phyloP scores from a whole-genome alignment of 1,140 invertebrate genomes.

The Drosophila virilis region DNA sequence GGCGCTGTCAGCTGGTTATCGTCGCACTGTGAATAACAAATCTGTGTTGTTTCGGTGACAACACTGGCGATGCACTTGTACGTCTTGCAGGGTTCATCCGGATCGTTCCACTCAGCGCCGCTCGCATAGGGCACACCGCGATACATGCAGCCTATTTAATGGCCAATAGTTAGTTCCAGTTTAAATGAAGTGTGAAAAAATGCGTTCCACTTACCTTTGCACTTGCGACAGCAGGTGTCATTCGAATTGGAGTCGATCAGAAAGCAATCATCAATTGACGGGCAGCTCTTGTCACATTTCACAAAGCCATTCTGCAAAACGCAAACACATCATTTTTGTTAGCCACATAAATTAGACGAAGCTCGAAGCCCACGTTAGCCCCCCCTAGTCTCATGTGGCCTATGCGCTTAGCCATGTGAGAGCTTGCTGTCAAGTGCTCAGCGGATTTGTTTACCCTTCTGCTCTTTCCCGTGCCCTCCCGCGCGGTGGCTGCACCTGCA shows the following conservation, averaged over 20 bases:
- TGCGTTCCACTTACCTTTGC: slow-evolving; percentile 87
- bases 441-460: slow-evolving; percentile 40
- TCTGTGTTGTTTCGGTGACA: slow-evolving; percentile 90
- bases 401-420: slow-evolving; percentile 58
- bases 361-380: neutral
- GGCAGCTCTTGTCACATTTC: slow-evolving; percentile 88
- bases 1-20: slow-evolving; percentile 88
- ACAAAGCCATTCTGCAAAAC: slow-evolving; percentile 89
- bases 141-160: slow-evolving; percentile 89
- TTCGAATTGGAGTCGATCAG: slow-evolving; percentile 86
- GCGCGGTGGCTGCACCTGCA: slow-evolving; percentile 39
- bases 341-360: neutral
- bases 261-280: slow-evolving; percentile 89
- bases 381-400: slow-evolving; percentile 25
- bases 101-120: slow-evolving; percentile 90
- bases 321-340: slow-evolving; percentile 1
- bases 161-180: neutral
- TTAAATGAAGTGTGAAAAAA: neutral
- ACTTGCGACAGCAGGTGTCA: slow-evolving; percentile 88
- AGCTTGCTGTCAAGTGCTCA: slow-evolving; percentile 56
- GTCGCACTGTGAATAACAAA: slow-evolving; percentile 93
- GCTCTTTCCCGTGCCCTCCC: neutral
- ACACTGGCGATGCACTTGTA: slow-evolving; percentile 92
- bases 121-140: slow-evolving; percentile 89
- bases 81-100: slow-evolving; percentile 89